A percentile compares a stretch with the other conserved stretches of the same genome.
These are phyloP conservation scores for Trypoxylus dichotomus DNA, from an alignment of 1,140 invertebrate species.

Conservation along the genomic window DNA sequence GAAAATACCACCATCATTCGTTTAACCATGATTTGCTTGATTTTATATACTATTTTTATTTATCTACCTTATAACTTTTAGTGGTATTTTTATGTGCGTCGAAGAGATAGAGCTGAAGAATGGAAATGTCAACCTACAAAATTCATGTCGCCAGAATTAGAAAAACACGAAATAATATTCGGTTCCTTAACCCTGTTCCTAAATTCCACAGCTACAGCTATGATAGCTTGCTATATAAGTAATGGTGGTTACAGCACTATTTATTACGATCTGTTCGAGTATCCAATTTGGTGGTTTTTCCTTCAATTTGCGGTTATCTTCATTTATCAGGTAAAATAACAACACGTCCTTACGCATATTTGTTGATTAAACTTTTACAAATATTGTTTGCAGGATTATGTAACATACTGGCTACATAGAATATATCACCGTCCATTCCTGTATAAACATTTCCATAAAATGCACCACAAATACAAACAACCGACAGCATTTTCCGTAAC, in stretches of 20 bases:
- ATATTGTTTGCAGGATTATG: conserved; percentile 62
- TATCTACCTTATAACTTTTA: conserved; percentile 47
- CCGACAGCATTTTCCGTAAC: conserved; percentile 75
- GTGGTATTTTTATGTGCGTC: conserved; percentile 71
- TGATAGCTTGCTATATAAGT: conserved; percentile 65
- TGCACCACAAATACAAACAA: conserved; percentile 75
- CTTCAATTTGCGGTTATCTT: conserved; percentile 67
- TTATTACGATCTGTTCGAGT: conserved; percentile 66
- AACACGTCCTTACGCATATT: neutral
- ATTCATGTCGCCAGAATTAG: conserved; percentile 66
- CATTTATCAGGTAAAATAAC: conserved; percentile 59
- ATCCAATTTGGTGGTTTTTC: conserved; percentile 67
- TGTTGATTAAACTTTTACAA: neutral
- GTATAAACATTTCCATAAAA: conserved; percentile 73
- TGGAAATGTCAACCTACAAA: conserved; percentile 78
- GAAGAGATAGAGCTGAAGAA: conserved; percentile 60
- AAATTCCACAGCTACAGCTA: conserved; percentile 59
- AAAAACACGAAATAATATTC: conserved; percentile 68
- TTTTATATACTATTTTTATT: neutral
- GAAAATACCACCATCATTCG: no score
- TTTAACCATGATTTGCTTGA: no score
- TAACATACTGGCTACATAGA: conserved; percentile 69
- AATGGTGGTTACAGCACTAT: conserved; percentile 68
- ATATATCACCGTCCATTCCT: conserved; percentile 69
- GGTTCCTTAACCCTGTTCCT: conserved; percentile 63